Evolutionary conservation across 1,140 invertebrate species (phyloP).

Genomic region (Tribolium madens): DNA sequence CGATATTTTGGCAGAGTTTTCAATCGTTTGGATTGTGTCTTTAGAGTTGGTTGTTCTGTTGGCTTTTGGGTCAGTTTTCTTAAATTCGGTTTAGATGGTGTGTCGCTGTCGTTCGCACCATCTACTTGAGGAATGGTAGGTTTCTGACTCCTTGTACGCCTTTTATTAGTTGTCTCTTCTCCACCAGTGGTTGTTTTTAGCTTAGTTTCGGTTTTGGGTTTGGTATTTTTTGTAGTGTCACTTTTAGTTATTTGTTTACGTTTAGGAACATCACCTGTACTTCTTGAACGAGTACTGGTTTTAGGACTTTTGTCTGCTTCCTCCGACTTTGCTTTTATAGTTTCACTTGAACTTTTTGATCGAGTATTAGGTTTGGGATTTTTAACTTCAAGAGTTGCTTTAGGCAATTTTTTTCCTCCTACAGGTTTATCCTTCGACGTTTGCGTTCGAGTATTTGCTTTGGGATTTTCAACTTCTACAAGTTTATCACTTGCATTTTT

Average conservation of each 20-base stretch:
- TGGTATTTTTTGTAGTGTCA: conserved; percentile 9
- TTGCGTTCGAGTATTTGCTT: not conserved
- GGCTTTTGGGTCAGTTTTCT: conserved; percentile 9
- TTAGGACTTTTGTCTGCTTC: not conserved
- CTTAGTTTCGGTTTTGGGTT: not conserved
- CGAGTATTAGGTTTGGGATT: not conserved
- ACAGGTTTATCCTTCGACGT: not conserved
- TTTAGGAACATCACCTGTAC: conserved; percentile 5
- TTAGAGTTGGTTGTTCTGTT: conserved; percentile 26
- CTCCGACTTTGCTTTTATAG: not conserved
- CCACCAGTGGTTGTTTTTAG: not conserved
- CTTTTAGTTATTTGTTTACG: conserved; percentile 12
- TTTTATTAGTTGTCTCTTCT: not conserved
- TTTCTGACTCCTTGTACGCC: conserved; percentile 48
- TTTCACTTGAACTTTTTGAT: not conserved
- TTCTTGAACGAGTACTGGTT: conserved; percentile 2
- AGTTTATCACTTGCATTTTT: not conserved
- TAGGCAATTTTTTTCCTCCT: not conserved
- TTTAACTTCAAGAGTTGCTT: not conserved
- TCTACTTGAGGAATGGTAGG: conserved; percentile 68
- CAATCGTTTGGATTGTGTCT: conserved; percentile 42
- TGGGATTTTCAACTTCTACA: not conserved
- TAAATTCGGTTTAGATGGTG: not conserved
- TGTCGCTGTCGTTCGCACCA: conserved; percentile 67
- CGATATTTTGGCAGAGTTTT: conserved; percentile 38